Conservation (phyloP, 2,113 vertebrate genomes). For the Sturnira hondurensis region DNA sequence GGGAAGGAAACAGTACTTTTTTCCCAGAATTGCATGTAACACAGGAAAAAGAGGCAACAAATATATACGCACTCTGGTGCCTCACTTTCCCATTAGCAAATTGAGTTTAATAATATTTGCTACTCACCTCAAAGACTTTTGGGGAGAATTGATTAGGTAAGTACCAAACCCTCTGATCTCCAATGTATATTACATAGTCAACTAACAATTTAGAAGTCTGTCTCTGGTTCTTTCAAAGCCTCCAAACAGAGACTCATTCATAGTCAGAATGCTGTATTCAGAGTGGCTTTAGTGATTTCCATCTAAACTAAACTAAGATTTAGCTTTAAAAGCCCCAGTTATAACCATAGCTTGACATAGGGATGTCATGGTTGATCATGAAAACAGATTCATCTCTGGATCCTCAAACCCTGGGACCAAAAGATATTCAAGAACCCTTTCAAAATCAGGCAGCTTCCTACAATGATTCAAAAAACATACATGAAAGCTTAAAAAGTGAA, state of each 20-base stretch:
- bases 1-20: background rate
- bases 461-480: slow-evolving; percentile 4
- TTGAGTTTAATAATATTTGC: background rate
- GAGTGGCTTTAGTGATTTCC: background rate
- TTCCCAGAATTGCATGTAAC: background rate
- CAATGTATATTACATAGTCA: slow-evolving; percentile 35
- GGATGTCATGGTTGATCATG: background rate
- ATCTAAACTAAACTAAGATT: slow-evolving; percentile 34
- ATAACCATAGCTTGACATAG: background rate
- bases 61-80: background rate
- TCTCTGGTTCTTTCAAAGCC: background rate
- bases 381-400: slow-evolving; percentile 30
- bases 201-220: slow-evolving; percentile 36
- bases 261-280: background rate
- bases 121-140: background rate
- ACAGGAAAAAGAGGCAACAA: background rate
- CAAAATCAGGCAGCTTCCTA: slow-evolving; percentile 3
- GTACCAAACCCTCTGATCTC: slow-evolving; percentile 37
- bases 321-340: slow-evolving; percentile 17
- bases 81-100: slow-evolving; percentile 29
- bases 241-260: background rate
- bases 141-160: slow-evolving; percentile 33
- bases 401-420: background rate
- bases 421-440: background rate
- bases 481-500: slow-evolving; percentile 16